Evolutionary conservation across 2,113 vertebrate species (phyloP), one percentile per base, ranked within the genome.

Genomic region (Platichthys flesus): DNA sequence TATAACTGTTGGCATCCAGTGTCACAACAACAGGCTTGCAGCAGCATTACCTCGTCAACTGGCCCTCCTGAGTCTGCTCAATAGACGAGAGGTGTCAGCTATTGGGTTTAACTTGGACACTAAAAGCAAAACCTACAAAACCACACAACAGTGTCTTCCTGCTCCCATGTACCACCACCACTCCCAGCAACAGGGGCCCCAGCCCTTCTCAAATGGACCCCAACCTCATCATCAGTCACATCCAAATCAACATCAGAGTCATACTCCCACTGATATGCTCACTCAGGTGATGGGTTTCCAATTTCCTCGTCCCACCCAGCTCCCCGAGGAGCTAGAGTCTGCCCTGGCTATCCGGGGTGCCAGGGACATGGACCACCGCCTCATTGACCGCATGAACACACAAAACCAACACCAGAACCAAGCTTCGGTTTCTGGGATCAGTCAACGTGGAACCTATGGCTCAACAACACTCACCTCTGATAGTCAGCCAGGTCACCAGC

Each of bases 91-190:
- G 37, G 63, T 66, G 28, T 72, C 76, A 31, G 20, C 74, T 67
- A 52, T 75, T 66, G 76, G 76, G n/a, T 49, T 79, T 28, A 77
- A 74, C 62, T 1, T 70, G 16, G 56, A 81, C 42, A 28, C 42
- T 3, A 85, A 74, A 67, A 3, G 35, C 8, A 89, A 80, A 77
- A 66, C 60, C 13, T 54, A 52, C 23, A 79, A n/a, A 78, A 57
- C 52, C 16, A 51, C 76, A 18, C 54, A 1, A 40, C 61, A 4
- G 4, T 37, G 31, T 79, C 28, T 0, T 3, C 52, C 70, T 55
- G 23, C 61, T 89, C 78, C 90, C 23, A 97, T 97, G 95, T 95
- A 94, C 78, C 92, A 92, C 86, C 92, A 95, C 73, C 93, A 93
- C 85, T 95, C 95, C 80, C 94, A 93, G 85, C 95, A 94, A 66